These are phyloP conservation scores for Gorsachius goisagi DNA, from an alignment of 2,113 vertebrate genomes.

Conservation along the genomic window DNA sequence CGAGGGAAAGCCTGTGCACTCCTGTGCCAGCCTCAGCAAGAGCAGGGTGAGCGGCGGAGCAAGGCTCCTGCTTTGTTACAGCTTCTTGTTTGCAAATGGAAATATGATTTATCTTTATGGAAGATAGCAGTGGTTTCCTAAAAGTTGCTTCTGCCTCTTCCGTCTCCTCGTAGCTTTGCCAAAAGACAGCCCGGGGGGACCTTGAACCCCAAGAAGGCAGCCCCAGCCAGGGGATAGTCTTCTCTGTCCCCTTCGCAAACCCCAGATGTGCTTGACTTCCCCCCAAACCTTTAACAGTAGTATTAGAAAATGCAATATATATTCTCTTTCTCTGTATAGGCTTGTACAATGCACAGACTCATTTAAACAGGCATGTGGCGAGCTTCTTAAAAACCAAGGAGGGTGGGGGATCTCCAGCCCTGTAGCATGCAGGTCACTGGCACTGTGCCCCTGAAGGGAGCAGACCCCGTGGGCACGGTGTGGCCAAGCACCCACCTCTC, in stretches of 20 bases:
- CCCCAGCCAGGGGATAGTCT: background rate
- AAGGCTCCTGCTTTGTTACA: background rate
- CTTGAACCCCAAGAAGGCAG: background rate
- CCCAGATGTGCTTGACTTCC: background rate
- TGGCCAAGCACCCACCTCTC: background rate
- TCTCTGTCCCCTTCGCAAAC: background rate
- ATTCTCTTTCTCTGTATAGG: background rate
- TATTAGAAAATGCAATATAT: background rate
- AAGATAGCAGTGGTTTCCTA: background rate
- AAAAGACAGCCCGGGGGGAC: background rate
- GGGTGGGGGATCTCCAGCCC: background rate
- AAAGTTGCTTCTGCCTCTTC: background rate
- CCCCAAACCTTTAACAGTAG: background rate
- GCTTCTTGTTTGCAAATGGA: background rate
- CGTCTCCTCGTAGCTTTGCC: background rate
- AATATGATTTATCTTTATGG: background rate
- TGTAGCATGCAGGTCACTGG: background rate
- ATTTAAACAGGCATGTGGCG: background rate
- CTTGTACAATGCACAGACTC: background rate
- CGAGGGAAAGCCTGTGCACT: background rate
- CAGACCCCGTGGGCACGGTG: fast-evolving
- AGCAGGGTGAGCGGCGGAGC: fast-evolving
- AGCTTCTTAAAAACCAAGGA: background rate
- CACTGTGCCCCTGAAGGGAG: background rate
- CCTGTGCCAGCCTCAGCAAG: background rate